Base-by-base conservation (phyloP, 1,140 invertebrate genomes). In the Pseudomyrmex gracilis region DNA sequence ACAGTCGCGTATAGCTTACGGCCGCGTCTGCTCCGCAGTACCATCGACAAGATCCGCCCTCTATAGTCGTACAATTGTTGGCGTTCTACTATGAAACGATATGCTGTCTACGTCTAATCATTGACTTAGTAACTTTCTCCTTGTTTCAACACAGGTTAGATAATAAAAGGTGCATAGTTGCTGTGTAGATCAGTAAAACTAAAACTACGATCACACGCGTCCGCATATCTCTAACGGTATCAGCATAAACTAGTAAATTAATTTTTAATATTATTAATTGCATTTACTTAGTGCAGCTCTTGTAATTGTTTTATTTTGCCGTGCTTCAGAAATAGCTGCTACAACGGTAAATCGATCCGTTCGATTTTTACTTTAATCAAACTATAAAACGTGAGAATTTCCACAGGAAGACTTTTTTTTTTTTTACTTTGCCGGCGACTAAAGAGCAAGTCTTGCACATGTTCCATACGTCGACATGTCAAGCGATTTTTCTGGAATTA, bases 401-500 rank as follows among this genome's bases (percentile, higher is more conserved):
- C 20, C 4, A 20, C 10, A 1, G 60, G 5, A 43, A 53, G 22
- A 61, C 12, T 47, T 85, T 61, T 85, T 63, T 57, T 24, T 47
- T 85, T 53, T 85, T 55, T 57, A 22, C 13, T 8, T 64, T 9
- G n/a, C 43, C 67, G 67, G 9, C 47, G 49, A n/a, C 10, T 47
- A 24, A 51, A 51, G n/a, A 9, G 63, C 51, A 57, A 34, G 34
- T 63, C 53, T 73, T 34, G 12, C 34, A 51, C 58, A 10, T 49
- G 22, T n/a, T 45, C 45, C 45, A 43, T 57, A 47, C 20, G 24
- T 45, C 60, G 22, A 45, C 10, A 60, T 61, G 49, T 58, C 61
- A 15, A 3, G n/a, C 7, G n/a, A 66, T 82, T 83, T 86, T 86
- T 87, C 53, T 83, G 51, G 53, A 70, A 49, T 80, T 55, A 51